Evolutionary conservation across 2,888 invertebrate species (phyloP).

Genomic region (Timema podura): DNA sequence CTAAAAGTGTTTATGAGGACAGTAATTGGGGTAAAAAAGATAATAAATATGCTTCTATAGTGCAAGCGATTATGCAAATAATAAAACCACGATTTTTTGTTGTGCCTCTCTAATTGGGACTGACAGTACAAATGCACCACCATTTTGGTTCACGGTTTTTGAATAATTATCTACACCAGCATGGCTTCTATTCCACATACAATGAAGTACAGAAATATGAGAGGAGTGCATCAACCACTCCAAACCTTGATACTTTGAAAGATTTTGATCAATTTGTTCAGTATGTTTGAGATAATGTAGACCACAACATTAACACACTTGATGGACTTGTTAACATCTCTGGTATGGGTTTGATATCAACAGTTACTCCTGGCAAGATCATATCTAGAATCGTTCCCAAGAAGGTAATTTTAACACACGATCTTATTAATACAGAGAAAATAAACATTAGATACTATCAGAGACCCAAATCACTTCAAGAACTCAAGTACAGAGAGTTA

Average conservation of each 20-base stretch:
- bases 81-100: background rate
- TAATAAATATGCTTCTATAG: background rate
- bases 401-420: too few species aligned
- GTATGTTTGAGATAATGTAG: constrained; percentile 2
- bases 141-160: too few species aligned
- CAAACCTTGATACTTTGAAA: background rate
- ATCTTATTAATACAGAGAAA: too few species aligned
- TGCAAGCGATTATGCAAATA: constrained; percentile 6
- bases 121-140: constrained; percentile 8
- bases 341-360: too few species aligned
- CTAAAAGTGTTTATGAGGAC: background rate
- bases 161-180: background rate
- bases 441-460: too few species aligned
- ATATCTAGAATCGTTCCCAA: too few species aligned
- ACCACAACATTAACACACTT: too few species aligned
- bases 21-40: background rate
- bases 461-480: too few species aligned
- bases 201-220: background rate
- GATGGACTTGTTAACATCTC: too few species aligned
- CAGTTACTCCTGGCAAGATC: too few species aligned
- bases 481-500: too few species aligned
- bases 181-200: background rate
- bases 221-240: background rate
- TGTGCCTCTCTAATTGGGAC: background rate
- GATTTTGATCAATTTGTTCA: background rate